Evolutionary conservation across 2,888 invertebrate species (phyloP).

Genomic region (Elgonia sp.): DNA sequence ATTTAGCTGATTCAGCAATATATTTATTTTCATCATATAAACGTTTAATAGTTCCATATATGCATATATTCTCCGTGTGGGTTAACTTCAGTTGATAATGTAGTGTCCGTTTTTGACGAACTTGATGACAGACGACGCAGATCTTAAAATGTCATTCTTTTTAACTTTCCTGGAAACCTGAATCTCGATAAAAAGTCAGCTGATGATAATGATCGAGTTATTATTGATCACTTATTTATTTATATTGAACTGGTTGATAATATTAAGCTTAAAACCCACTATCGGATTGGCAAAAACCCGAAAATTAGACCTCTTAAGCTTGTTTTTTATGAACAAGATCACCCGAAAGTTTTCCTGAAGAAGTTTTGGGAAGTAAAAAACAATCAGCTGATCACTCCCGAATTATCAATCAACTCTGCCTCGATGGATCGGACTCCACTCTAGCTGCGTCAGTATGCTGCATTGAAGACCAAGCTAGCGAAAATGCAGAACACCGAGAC

Average conservation of each 20-base stretch:
- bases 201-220: background rate
- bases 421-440: conserved; percentile 4
- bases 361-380: background rate
- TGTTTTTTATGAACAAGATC: conserved; percentile 11
- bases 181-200: background rate
- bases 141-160: background rate
- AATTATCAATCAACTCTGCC: background rate
- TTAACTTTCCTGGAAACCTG: background rate
- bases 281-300: background rate
- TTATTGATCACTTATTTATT: background rate
- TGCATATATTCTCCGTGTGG: too few relatives aligned
- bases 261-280: background rate
- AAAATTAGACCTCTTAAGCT: background rate
- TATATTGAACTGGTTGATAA: background rate
- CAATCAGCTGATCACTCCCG: background rate
- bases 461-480: background rate
- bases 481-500: background rate
- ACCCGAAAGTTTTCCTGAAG: background rate
- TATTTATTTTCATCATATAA: too few relatives aligned
- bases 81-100: too few relatives aligned
- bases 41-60: too few relatives aligned
- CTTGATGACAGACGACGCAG: too few relatives aligned
- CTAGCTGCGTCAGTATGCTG: background rate
- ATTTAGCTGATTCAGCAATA: too few relatives aligned
- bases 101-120: too few relatives aligned